Conservation (phyloP, 2,888 invertebrate genomes). For the Eilema depressum region DNA sequence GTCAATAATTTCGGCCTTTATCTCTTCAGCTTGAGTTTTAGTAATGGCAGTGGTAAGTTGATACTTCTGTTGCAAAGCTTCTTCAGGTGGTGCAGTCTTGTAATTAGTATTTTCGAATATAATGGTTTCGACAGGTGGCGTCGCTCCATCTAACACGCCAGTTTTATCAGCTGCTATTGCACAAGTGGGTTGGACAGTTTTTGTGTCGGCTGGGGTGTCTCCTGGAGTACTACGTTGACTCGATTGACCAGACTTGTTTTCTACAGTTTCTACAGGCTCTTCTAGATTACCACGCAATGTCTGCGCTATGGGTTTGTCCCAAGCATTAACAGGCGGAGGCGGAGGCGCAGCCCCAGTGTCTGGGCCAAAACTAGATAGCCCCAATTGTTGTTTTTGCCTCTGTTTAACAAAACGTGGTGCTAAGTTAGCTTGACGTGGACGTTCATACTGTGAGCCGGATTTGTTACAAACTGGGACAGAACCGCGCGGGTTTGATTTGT, state of each 20-base stretch:
- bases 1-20: slow-evolving; percentile 85
- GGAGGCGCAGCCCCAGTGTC: slow-evolving; percentile 88
- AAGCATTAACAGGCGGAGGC: slow-evolving; percentile 92
- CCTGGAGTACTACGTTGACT: slow-evolving; percentile 82
- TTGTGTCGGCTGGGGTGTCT: slow-evolving; percentile 70
- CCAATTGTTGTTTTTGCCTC: slow-evolving; percentile 86
- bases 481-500: slow-evolving; percentile 74
- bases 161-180: slow-evolving; percentile 79
- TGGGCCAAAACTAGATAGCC: slow-evolving; percentile 77
- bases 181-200: slow-evolving; percentile 63
- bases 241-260: slow-evolving; percentile 76
- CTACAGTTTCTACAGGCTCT: slow-evolving; percentile 66
- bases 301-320: slow-evolving; percentile 94
- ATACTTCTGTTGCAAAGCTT: slow-evolving; percentile 89
- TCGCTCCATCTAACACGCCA: slow-evolving; percentile 90
- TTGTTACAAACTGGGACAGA: slow-evolving; percentile 72
- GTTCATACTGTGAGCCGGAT: slow-evolving; percentile 75
- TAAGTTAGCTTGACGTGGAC: slow-evolving; percentile 88
- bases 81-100: slow-evolving; percentile 91
- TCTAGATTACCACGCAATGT: slow-evolving; percentile 88
- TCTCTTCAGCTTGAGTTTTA: slow-evolving; percentile 83
- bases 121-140: slow-evolving; percentile 94
- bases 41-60: slow-evolving; percentile 74
- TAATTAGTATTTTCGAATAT: slow-evolving; percentile 97
- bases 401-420: slow-evolving; percentile 93